Evolutionary conservation across 1,140 invertebrate genomes (phyloP), one percentile per base, ranked within the genome.

Genomic region (Laodelphax striatellus): DNA sequence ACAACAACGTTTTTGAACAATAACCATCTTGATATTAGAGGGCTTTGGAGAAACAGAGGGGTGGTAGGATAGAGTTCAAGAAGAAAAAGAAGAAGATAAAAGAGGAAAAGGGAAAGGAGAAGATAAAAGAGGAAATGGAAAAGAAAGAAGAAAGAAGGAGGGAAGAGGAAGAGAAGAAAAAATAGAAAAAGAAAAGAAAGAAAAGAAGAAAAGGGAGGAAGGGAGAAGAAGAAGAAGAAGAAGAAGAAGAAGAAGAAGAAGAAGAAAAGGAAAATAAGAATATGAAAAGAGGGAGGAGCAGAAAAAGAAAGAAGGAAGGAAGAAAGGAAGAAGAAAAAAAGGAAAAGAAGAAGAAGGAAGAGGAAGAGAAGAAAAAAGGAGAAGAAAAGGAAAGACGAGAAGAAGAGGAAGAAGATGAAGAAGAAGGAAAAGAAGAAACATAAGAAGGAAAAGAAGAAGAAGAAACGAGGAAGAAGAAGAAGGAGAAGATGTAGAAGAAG

Each of bases 211-310:
- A 55, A n/a, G n/a, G 28, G 53, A 8, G 28, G 22, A 55, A 55
- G 8, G 22, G 14, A 55, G 10, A 31, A 55, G n/a, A 55, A 55
- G 28, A 55, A 28, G 31, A 55, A 55, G 21, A 34, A 55, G 53
- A 34, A 55, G 53, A 55, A 28, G 14, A 55, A 28, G 53, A 55
- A 28, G n/a, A 55, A 28, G 53, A 55, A n/a, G 14, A 28, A 28
- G 21, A 34, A 28, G 21, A 55, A 55, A 17, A 31, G 10, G 8
- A 31, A 28, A 17, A 34, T 2, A 55, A n/a, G n/a, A 55, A 31
- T n/a, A 55, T 1, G 14, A 52, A 14, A 9, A 52, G 17, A 21
- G 8, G 46, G 14, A 19, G 46, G 14, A 21, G 46, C 9, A 52
- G 17, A 52, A 24, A 14, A 52, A 52, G 34, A 38, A 38, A 9